Evolutionary conservation across 2,113 vertebrate species (phyloP), one percentile per base, ranked within the genome.

Genomic region (Boleophthalmus pectinirostris): DNA sequence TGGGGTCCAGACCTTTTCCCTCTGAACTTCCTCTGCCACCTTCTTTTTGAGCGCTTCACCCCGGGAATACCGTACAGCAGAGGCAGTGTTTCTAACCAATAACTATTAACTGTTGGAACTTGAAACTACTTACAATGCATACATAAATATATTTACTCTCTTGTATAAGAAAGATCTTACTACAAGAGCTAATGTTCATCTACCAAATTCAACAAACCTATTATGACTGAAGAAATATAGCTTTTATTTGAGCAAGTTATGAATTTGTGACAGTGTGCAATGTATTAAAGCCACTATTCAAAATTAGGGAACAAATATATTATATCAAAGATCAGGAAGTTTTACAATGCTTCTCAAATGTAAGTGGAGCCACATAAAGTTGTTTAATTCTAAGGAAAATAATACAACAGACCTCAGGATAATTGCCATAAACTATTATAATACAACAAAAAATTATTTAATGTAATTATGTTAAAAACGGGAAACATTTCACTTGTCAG

Each of bases 21-120:
- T 76, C 64, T 66, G 58, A 79, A 72, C 82, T 84, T 84, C 74
- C 81, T 79, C 80, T 77, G 79, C 77, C 84, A 84, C 78, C 82
- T 80, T 75, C 64, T 69, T 68, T 79, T 76, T 12, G 6, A 78
- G 78, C 69, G 76, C 71, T 74, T 29, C 78, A 77, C 63, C 82
- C 78, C 47, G 51, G 14, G 20, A 64, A 64, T 38, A 43, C 58
- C 54, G 58, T 82, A 47, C 25, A 61, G 72, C 69, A 61, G 67
- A 84, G 73, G 29, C 75, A 86, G 72, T 72, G 61, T 83, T 43
- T 47, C 47, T 43, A 70, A 66, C 51, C 3, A 45, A 43, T 43
- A 70, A 66, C 51, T 2, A 45, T 63, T 70, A 70, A 60, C 9
- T 63, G n/a, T 23, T 58, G 23, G 1, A 15, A 2, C 21, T 24